Evolutionary conservation across 2,797 vertebrate species (phyloP).

Genomic region (Mionectes olivaceus): DNA sequence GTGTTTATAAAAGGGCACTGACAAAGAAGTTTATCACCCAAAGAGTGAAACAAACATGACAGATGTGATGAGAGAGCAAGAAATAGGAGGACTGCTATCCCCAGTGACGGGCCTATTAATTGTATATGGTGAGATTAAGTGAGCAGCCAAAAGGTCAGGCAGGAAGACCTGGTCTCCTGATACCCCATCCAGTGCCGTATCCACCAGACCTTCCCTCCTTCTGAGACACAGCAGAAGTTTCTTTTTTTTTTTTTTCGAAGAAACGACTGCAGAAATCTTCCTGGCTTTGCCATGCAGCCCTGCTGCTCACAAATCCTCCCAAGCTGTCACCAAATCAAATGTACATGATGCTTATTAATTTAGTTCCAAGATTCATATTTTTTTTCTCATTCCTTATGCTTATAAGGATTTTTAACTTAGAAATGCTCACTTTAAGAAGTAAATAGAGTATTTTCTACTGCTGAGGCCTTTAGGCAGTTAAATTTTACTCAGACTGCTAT

Average conservation of each 20-base stretch:
- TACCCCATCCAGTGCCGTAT: neutral
- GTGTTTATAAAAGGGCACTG: neutral
- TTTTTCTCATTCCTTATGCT: neutral
- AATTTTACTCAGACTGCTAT: neutral
- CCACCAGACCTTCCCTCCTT: neutral
- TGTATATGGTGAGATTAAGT: neutral
- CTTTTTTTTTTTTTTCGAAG: neutral
- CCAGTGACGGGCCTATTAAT: neutral
- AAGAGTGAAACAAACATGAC: neutral
- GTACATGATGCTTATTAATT: neutral
- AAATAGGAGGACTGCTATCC: neutral
- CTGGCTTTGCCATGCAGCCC: neutral
- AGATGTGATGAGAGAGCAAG: conserved; percentile 8
- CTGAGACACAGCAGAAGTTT: neutral
- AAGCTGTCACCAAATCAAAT: neutral
- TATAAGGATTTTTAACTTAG: neutral
- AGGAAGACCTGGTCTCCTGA: neutral
- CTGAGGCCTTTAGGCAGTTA: neutral
- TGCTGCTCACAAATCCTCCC: neutral
- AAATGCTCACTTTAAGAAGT: neutral
- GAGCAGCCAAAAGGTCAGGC: conserved; percentile 18
- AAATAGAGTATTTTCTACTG: neutral
- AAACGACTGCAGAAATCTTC: neutral
- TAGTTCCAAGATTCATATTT: neutral
- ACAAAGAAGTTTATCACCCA: neutral